These are phyloP conservation scores for Gryllus bimaculatus DNA, from an alignment of 1,140 invertebrate species.

Conservation along the genomic window DNA sequence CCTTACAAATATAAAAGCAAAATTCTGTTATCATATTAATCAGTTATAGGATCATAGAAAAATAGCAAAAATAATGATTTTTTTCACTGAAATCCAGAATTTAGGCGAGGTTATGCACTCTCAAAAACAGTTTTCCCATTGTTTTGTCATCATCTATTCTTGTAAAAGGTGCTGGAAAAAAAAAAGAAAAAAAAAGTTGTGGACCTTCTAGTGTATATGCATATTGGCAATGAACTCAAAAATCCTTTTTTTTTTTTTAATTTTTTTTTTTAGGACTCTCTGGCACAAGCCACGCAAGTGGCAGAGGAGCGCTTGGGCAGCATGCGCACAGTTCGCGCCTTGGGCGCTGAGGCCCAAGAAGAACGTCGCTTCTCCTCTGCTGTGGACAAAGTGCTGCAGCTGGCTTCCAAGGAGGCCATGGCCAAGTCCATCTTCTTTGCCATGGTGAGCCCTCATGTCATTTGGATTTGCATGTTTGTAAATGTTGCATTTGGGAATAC, in stretches of 20 bases:
- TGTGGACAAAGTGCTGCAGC: conserved; percentile 61
- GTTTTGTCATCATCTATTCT: background rate
- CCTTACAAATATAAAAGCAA: no score
- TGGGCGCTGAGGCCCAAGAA: conserved; percentile 78
- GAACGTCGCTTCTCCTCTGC: conserved; percentile 55
- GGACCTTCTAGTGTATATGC: background rate
- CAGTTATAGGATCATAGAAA: background rate
- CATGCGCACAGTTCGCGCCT: conserved; percentile 87
- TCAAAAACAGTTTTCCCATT: background rate
- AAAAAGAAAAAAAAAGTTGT: no score
- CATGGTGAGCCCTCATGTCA: conserved; percentile 47
- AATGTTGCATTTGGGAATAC: background rate
- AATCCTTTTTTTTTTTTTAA: background rate
- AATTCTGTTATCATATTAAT: no score
- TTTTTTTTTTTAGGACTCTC: conserved; percentile 51
- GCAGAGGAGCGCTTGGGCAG: conserved; percentile 91
- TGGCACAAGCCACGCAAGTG: conserved; percentile 72
- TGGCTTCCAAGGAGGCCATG: conserved; percentile 80
- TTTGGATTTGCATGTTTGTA: background rate
- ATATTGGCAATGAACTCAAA: background rate
- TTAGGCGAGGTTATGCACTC: no score
- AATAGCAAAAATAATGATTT: no score
- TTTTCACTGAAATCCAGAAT: no score
- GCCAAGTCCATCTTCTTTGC: conserved; percentile 87
- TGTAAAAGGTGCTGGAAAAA: no score